Conservation (phyloP, 1,140 invertebrate species). For the Radopholus similis region DNA sequence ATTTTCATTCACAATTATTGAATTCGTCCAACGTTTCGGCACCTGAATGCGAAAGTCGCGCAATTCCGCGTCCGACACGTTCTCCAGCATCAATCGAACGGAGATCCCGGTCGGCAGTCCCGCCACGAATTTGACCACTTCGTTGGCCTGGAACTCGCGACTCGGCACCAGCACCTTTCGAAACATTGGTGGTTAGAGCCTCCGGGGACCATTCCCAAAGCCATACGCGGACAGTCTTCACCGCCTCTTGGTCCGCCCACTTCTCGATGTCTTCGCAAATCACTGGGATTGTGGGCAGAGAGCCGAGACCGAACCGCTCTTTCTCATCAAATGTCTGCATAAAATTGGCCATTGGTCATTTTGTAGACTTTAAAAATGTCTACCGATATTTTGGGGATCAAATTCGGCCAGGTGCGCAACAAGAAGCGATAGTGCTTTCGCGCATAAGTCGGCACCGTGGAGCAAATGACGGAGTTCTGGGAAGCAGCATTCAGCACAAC, state of each 20-base stretch:
- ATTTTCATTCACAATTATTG: slow-evolving; percentile 8
- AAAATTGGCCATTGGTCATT: neutral
- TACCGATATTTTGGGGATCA: slow-evolving; percentile 60
- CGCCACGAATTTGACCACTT: slow-evolving; percentile 25
- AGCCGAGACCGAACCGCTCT: too few relatives aligned
- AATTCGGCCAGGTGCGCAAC: slow-evolving; percentile 23
- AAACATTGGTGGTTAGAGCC: neutral
- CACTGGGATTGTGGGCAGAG: too few relatives aligned
- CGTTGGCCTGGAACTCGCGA: slow-evolving; percentile 28
- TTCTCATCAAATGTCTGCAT: slow-evolving; percentile 28
- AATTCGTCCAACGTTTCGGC: neutral
- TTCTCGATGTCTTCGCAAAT: too few relatives aligned
- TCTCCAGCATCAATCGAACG: slow-evolving; percentile 20
- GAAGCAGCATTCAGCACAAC: slow-evolving; percentile 89
- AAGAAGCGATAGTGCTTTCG: slow-evolving; percentile 72
- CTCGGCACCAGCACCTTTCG: slow-evolving; percentile 29
- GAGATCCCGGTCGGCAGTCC: slow-evolving; percentile 29
- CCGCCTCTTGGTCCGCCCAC: neutral
- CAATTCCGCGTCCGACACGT: slow-evolving; percentile 24
- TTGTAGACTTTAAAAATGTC: slow-evolving; percentile 12
- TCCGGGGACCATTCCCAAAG: neutral
- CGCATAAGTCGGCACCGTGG: slow-evolving; percentile 84
- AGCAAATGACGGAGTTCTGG: slow-evolving; percentile 80
- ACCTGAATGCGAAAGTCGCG: slow-evolving; percentile 28
- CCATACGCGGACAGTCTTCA: neutral